Percentiles rank a stretch among this genome's conserved stretches.
Evolutionary conservation across 2,113 vertebrate species (phyloP).

Genomic region (Lophotis ruficrista): DNA sequence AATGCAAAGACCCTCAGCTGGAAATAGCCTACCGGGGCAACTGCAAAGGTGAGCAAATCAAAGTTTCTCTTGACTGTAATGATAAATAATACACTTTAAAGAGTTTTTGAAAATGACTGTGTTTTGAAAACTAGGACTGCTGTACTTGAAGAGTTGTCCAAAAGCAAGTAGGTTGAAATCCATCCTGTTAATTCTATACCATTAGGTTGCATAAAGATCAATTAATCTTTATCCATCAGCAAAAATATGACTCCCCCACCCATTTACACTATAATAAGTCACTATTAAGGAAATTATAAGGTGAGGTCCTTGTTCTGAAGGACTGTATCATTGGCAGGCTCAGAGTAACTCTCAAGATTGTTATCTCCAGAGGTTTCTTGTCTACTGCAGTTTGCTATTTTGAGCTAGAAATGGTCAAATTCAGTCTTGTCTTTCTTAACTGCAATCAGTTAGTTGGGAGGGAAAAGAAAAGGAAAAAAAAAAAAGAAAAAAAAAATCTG

Average conservation of each 20-base stretch:
- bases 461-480: no score
- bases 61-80: background rate
- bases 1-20: conserved; percentile 95
- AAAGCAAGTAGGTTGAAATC: background rate
- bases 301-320: background rate
- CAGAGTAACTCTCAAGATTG: background rate
- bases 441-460: accelerated
- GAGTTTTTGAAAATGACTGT: background rate
- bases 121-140: background rate
- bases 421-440: background rate
- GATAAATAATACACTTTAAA: background rate
- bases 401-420: background rate
- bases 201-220: background rate
- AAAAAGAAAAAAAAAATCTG: background rate
- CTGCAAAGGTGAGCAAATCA: conserved; percentile 88
- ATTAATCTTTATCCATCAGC: background rate
- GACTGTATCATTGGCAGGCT: background rate
- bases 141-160: background rate
- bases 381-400: background rate
- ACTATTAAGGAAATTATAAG: background rate
- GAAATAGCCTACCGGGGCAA: conserved; percentile 88
- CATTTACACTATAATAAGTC: background rate
- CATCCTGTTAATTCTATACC: background rate
- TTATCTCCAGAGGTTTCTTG: background rate
- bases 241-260: background rate